A percentile compares a stretch with the other conserved stretches of the same genome.
These are phyloP conservation scores for Centroberyx gerrardi DNA, from an alignment of 2,797 vertebrate genomes.

Conservation along the genomic window DNA sequence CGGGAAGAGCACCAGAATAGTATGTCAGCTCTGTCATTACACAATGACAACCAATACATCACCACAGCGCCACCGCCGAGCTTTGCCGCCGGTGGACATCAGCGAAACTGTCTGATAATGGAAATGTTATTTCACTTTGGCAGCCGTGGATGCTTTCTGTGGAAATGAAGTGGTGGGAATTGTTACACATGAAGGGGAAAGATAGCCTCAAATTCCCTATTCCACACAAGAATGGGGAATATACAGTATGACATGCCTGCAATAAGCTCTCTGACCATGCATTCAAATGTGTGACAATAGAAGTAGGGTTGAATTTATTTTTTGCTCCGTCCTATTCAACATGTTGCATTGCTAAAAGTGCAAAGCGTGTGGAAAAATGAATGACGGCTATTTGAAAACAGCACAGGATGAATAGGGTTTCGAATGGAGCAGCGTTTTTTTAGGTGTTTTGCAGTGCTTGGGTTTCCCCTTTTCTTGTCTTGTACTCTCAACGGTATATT, in stretches of 20 bases:
- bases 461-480: slow-evolving; percentile 12
- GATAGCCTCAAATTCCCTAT: neutral
- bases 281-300: neutral
- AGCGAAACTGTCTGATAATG: slow-evolving; percentile 57
- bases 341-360: neutral
- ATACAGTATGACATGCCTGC: neutral
- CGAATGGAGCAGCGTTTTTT: neutral
- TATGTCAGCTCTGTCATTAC: slow-evolving; percentile 63
- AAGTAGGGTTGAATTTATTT: neutral
- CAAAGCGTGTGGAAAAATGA: neutral
- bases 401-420: neutral
- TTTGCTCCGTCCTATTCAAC: neutral
- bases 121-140: slow-evolving; percentile 66
- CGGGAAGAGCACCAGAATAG: slow-evolving; percentile 31
- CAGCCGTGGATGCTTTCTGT: slow-evolving; percentile 20
- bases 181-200: slow-evolving; percentile 10
- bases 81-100: slow-evolving; percentile 37
- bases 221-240: neutral
- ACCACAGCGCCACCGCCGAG: slow-evolving; percentile 10
- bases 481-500: slow-evolving; percentile 15
- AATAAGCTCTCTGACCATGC: neutral
- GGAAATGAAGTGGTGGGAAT: slow-evolving; percentile 9
- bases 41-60: slow-evolving; percentile 68
- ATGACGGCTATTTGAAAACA: neutral
- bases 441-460: slow-evolving; percentile 9